Percentiles rank a stretch among this genome's conserved stretches.
Conservation (phyloP, 23 tunicate genomes). For the Ascidia mentula region DNA sequence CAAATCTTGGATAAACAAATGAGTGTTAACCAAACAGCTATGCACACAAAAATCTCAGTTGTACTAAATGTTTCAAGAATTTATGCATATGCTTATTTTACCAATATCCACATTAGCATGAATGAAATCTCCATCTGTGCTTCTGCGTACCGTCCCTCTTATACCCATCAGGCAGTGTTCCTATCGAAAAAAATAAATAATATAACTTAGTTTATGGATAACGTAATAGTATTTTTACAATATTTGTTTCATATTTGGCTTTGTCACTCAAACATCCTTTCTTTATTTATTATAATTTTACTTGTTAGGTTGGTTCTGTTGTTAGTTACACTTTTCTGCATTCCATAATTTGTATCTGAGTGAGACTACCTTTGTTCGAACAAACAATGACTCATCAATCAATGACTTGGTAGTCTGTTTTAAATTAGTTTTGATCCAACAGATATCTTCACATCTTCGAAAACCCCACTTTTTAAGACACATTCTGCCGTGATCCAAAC, state of each 20-base stretch:
- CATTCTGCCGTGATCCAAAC: constrained; percentile 75
- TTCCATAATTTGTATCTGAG: too few species aligned
- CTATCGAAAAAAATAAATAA: constrained; percentile 24
- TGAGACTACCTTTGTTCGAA: constrained; percentile 60
- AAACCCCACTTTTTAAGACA: constrained; percentile 94
- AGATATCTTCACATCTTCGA: constrained; percentile 94
- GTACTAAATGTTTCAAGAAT: not conserved
- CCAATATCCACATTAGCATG: constrained; percentile 98
- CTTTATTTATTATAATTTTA: too few species aligned
- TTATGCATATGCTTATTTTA: not conserved
- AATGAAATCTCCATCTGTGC: constrained; percentile 94
- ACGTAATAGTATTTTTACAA: too few species aligned
- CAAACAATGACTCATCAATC: constrained; percentile 67
- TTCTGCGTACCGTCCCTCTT: constrained; percentile 86
- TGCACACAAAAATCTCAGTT: too few species aligned
- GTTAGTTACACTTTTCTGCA: too few species aligned
- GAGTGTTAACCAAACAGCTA: not conserved
- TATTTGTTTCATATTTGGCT: too few species aligned
- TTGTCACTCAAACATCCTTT: too few species aligned
- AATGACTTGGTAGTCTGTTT: constrained; percentile 29
- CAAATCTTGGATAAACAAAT: constrained; percentile 36
- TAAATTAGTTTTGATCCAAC: constrained; percentile 95
- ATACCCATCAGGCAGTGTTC: constrained; percentile 98
- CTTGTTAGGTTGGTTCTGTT: too few species aligned
- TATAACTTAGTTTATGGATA: too few species aligned